These are phyloP conservation scores for Gallinago jamesoni DNA, from an alignment of 2,113 vertebrate species.

Conservation along the genomic window DNA sequence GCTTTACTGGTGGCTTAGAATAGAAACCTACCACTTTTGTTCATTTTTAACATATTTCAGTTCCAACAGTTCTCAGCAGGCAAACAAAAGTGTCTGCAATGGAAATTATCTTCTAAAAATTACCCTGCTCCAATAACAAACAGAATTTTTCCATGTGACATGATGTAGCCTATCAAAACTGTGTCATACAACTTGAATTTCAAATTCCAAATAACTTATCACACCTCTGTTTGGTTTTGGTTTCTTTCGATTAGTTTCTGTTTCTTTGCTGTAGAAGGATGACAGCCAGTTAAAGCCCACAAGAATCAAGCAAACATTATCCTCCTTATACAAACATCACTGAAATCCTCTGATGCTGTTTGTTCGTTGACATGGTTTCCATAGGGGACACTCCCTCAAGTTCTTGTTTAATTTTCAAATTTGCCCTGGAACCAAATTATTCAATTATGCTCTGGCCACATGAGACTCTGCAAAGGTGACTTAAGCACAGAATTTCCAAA, in stretches of 20 bases:
- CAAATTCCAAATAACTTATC: not conserved
- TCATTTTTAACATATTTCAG: not conserved
- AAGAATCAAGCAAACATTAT: slow-evolving; percentile 48
- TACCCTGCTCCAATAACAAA: not conserved
- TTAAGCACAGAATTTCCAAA: not conserved
- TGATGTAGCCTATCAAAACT: not conserved
- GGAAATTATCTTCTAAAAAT: not conserved
- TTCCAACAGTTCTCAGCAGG: not conserved
- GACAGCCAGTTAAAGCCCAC: slow-evolving; percentile 8
- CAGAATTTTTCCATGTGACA: not conserved
- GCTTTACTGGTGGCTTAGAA: not conserved
- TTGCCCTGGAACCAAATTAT: slow-evolving; percentile 39
- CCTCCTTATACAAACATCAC: slow-evolving; percentile 46
- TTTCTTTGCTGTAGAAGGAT: slow-evolving; percentile 2
- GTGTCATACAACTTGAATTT: not conserved
- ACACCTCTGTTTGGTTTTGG: not conserved
- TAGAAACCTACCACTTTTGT: not conserved
- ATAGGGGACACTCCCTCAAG: slow-evolving; percentile 12
- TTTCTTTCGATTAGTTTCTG: slow-evolving; percentile 25
- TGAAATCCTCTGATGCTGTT: slow-evolving; percentile 45
- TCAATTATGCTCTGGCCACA: slow-evolving; percentile 20
- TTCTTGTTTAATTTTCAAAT: slow-evolving; percentile 53
- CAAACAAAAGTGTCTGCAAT: not conserved
- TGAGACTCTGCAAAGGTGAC: not conserved
- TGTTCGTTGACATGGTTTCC: slow-evolving; percentile 25